Base-by-base conservation (phyloP, 2,797 vertebrate species). In the Dermochelys coriacea region DNA sequence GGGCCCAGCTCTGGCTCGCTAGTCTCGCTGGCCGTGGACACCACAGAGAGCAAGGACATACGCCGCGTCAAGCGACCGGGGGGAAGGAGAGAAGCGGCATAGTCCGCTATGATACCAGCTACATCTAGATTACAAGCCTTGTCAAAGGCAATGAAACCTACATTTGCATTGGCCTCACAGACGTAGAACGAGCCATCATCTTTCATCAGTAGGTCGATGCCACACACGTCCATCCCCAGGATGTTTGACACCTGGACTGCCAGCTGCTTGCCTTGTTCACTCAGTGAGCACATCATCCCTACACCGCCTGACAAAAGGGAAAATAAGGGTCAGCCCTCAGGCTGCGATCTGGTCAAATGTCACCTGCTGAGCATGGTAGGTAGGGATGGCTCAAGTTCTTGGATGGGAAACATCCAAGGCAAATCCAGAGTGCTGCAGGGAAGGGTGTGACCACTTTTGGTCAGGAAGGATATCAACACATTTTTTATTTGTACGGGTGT, bases 131-230 rank as follows among this genome's bases (percentile, higher is more conserved):
- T 98, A 96, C 98, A 98, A 97, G 98, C 98, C 98, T 98, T 98
- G 98, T 98, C 98, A 96, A 98, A 98, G 97, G 98, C 98, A 93
- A 98, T 98, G 98, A 98, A 98, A 98, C 98, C 98, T 98, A 98
- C 98, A 97, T 98, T 98, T 96, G 98, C 98, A 87, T 98, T 98
- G 96, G 98, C 98, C 97, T 98, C 98, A 91, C 98, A 98, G 97
- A 98, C 98, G 96, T 98, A 98, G 97, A 98, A 98, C 80, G 98
- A 98, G 88, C 98, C 98, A 85, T 98, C 98, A 85, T 98, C 98
- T 97, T 98, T 98, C 98, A 98, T 98, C 93, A 98, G 96, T 52
- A 98, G 98, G 97, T 98, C 98, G 92, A 98, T 98, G 95, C 98
- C 98, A 64, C 98, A 98, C 51, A 98, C 98, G 54, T 98, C 98